Evolutionary conservation across 2,113 vertebrate genomes (phyloP), one percentile per base, ranked within the genome.

Genomic region (Cyprinodon tularosa): DNA sequence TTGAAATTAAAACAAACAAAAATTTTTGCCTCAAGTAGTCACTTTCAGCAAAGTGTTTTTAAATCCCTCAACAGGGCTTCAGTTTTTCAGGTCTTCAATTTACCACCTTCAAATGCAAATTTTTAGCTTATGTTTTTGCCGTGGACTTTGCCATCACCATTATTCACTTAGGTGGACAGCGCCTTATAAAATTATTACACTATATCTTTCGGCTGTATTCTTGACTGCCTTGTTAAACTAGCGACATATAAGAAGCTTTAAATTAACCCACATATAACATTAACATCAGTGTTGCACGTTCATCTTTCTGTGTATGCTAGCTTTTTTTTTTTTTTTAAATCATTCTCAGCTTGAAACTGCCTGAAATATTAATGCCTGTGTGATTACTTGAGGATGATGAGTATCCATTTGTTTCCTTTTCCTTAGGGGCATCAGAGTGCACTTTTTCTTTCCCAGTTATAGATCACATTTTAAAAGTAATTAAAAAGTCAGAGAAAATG

Each of bases 311-410:
- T 20, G 15, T 50, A 14, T 63, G 72, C 68, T 22, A 60, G 62
- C 68, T 12, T 10, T 62, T 17, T 45, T 70, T 68, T 63, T 42
- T 53, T 37, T 66, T 72, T 81, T 73, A 11, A 29, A 20, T 66
- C 72, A 88, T 83, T 89, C 71, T 84, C 78, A 74, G 47, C 50
- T 70, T 48, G 15, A 42, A 74, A 71, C 37, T 40, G 76, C 29
- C 48, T 82, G 66, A 88, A 90, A 87, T 90, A 84, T 88, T 84
- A 59, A 92, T 85, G 70, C 4, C 48, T 4, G 61, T 70, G 72
- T 73, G 53, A 70, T 76, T 29, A 67, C 72, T 63, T 38, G 29
- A 71, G 70, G 59, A 74, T 74, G 78, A 77, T 47, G 78, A 48
- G 63, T 47, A 38, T 65, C n/a, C 15, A 53, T 53, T 53, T 53